Evolutionary conservation across 2,797 vertebrate genomes (phyloP).

Genomic region (Oreochromis mossambicus): DNA sequence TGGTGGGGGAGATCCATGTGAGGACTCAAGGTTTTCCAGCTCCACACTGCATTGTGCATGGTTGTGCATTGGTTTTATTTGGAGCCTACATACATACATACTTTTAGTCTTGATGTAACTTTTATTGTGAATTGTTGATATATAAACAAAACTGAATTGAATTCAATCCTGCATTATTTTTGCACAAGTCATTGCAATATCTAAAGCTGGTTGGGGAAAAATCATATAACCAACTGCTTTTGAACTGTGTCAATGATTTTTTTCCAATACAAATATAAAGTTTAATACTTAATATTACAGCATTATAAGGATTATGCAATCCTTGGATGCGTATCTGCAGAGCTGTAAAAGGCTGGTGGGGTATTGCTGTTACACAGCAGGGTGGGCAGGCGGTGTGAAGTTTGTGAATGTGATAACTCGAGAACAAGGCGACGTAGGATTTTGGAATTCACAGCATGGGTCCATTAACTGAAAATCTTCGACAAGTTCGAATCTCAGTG

Average conservation of each 20-base stretch:
- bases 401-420: fast-evolving
- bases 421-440: not conserved
- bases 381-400: fast-evolving
- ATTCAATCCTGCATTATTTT: not conserved
- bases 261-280: not conserved
- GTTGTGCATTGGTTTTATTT: fast-evolving
- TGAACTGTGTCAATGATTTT: not conserved
- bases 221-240: fast-evolving
- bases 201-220: not conserved
- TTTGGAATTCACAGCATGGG: not conserved
- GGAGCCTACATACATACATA: not conserved
- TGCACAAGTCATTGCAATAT: not conserved
- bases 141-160: not conserved
- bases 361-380: not conserved
- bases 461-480: not conserved
- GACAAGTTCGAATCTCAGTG: fast-evolving
- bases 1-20: not conserved
- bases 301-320: not conserved
- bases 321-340: not conserved
- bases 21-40: not conserved
- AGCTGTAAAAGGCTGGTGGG: not conserved
- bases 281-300: not conserved
- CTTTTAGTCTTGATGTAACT: not conserved
- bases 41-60: not conserved
- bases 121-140: not conserved